phyloP scores from a whole-genome alignment of 2,888 invertebrate species.

The Athetis lepigone region DNA sequence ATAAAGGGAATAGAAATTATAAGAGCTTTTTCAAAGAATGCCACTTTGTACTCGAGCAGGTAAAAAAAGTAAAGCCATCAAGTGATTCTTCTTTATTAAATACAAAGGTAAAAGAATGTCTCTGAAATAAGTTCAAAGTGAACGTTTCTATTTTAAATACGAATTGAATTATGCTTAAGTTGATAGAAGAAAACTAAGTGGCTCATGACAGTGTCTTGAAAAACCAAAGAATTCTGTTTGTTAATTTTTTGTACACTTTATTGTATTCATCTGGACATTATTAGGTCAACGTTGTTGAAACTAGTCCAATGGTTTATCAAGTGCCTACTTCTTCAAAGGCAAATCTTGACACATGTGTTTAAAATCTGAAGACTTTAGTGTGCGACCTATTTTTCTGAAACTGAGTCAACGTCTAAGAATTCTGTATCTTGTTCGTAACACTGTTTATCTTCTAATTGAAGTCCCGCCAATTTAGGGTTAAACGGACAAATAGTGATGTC shows the following conservation, averaged over 20 bases:
- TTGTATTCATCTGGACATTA: conserved; percentile 23
- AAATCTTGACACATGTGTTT: conserved; percentile 15
- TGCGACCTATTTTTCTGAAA: conserved; percentile 58
- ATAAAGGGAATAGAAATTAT: conserved; percentile 35
- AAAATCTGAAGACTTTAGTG: conserved; percentile 29
- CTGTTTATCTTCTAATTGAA: conserved; percentile 66
- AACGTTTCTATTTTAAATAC: conserved; percentile 19
- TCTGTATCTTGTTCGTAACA: conserved; percentile 37
- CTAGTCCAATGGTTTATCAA: conserved; percentile 11
- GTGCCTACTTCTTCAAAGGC: conserved; percentile 4
- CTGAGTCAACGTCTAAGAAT: conserved; percentile 72
- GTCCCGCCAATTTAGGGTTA: conserved; percentile 67
- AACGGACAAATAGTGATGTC: conserved; percentile 67
- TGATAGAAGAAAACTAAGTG: conserved; percentile 6
- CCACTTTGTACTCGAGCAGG: conserved; percentile 14
- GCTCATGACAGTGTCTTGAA: not conserved
- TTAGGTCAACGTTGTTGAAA: conserved; percentile 31
- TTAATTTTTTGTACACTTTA: conserved; percentile 6
- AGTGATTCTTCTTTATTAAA: conserved; percentile 20
- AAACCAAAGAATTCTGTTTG: conserved; percentile 15
- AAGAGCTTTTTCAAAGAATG: conserved; percentile 21
- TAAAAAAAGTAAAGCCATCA: conserved; percentile 14
- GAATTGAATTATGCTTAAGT: not conserved
- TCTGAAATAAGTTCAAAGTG: conserved; percentile 12
- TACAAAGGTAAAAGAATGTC: conserved; percentile 13